Percentiles rank a stretch among this genome's conserved stretches.
These are phyloP conservation scores for Carassius gibelio DNA, from an alignment of 2,113 vertebrate species.

Conservation along the genomic window DNA sequence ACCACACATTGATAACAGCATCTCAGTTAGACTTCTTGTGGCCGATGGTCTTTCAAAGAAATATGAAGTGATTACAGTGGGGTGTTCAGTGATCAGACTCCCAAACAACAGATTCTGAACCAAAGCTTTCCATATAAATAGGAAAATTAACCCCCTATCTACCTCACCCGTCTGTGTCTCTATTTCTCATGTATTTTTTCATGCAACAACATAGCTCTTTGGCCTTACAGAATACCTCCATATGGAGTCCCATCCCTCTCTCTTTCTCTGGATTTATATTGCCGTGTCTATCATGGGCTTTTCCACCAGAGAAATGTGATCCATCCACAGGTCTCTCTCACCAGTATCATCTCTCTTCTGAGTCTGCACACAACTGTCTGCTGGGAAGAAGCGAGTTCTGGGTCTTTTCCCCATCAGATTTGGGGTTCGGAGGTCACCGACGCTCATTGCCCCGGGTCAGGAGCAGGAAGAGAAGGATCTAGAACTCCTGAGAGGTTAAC, in stretches of 20 bases:
- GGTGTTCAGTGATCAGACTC: constrained; percentile 31
- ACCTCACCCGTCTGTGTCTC: constrained; percentile 24
- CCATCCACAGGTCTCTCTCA: constrained; percentile 33
- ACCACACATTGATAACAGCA: background rate
- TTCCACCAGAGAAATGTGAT: constrained; percentile 51
- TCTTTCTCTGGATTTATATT: background rate
- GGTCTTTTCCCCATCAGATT: constrained; percentile 30
- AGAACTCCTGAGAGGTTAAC: constrained; percentile 44
- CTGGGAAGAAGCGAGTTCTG: constrained; percentile 12
- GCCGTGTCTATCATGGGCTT: background rate
- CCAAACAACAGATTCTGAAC: constrained; percentile 41
- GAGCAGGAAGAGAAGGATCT: constrained; percentile 49
- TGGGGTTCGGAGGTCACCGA: constrained; percentile 46
- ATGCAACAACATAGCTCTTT: constrained; percentile 24
- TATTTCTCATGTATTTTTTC: constrained; percentile 2
- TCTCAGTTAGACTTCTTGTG: background rate
- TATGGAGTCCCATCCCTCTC: background rate
- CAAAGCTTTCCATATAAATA: constrained; percentile 57
- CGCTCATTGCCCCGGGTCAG: constrained; percentile 45
- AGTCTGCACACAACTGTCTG: constrained; percentile 43
- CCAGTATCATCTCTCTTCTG: constrained; percentile 45
- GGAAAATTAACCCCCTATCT: constrained; percentile 49
- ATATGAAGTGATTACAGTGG: background rate
- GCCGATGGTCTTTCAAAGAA: background rate
- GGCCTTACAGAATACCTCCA: constrained; percentile 33